phyloP scores from a whole-genome alignment of 2,113 vertebrate species.

The Hoplias malabaricus region DNA sequence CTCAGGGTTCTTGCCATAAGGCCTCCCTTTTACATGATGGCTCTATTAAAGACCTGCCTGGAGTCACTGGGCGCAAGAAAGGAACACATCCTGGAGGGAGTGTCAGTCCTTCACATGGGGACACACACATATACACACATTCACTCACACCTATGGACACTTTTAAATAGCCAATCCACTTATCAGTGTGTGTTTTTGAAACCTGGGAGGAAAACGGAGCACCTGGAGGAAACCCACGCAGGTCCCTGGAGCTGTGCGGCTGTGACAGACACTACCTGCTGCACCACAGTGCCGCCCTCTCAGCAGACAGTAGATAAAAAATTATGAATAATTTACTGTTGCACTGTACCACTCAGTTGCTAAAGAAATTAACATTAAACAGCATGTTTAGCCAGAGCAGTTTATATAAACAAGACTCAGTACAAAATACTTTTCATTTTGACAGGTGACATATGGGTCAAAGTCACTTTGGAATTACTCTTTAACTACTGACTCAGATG shows the following conservation, averaged over 20 bases:
- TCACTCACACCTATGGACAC: no score
- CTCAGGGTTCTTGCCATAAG: conserved; percentile 72
- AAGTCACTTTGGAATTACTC: conserved; percentile 70
- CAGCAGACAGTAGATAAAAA: conserved; percentile 15
- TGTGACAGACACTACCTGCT: neutral
- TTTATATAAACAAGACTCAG: neutral
- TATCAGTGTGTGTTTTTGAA: no score
- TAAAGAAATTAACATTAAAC: neutral
- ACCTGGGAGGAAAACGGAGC: no score
- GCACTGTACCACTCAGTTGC: neutral
- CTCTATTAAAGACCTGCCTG: no score
- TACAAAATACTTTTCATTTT: conserved; percentile 6
- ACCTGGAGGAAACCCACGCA: no score
- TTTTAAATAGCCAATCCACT: no score
- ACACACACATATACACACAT: no score
- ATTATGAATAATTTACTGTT: neutral
- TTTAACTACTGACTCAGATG: conserved; percentile 10
- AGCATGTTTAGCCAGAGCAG: neutral
- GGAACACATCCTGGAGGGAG: no score
- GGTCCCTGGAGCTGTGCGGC: no score
- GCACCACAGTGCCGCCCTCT: neutral
- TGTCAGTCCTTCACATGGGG: no score
- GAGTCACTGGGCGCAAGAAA: conserved; percentile 63
- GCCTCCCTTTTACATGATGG: conserved; percentile 73
- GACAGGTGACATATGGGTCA: conserved; percentile 77